These are phyloP conservation scores for Seira ritae DNA, from an alignment of 2,888 invertebrate species.

Conservation along the genomic window DNA sequence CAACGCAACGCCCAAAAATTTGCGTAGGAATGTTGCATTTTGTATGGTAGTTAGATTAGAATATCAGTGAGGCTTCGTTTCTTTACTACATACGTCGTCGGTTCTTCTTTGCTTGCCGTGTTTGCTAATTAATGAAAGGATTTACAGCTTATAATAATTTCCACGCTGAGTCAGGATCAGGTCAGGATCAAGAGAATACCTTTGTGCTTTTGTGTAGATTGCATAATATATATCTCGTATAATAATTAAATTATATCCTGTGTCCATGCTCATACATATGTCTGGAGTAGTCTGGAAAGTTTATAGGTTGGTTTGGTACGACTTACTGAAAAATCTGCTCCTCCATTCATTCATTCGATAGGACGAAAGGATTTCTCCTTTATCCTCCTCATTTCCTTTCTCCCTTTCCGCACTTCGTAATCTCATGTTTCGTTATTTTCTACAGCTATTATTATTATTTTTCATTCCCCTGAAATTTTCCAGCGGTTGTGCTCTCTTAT, in stretches of 20 bases:
- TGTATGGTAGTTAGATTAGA: too few relatives aligned
- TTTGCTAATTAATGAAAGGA: conserved; percentile 50
- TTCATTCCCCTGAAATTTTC: background rate
- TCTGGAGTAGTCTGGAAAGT: background rate
- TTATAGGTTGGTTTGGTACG: too few relatives aligned
- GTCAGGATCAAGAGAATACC: too few relatives aligned
- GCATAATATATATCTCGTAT: too few relatives aligned
- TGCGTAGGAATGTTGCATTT: too few relatives aligned
- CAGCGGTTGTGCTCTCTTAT: too few relatives aligned
- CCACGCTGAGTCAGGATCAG: background rate
- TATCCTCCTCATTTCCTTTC: conserved; percentile 6
- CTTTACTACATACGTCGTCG: too few relatives aligned
- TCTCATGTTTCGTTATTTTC: background rate
- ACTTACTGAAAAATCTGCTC: background rate
- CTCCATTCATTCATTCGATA: background rate
- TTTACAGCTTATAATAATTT: conserved; percentile 37
- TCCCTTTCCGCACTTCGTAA: background rate
- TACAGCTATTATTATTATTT: background rate
- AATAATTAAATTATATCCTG: background rate
- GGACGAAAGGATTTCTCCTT: background rate
- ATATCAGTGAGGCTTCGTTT: too few relatives aligned
- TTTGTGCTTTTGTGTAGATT: background rate
- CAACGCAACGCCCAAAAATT: too few relatives aligned
- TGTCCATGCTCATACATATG: too few relatives aligned
- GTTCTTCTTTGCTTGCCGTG: background rate